Conservation (phyloP, 2,888 invertebrate genomes). For the Tiphia femorata region DNA sequence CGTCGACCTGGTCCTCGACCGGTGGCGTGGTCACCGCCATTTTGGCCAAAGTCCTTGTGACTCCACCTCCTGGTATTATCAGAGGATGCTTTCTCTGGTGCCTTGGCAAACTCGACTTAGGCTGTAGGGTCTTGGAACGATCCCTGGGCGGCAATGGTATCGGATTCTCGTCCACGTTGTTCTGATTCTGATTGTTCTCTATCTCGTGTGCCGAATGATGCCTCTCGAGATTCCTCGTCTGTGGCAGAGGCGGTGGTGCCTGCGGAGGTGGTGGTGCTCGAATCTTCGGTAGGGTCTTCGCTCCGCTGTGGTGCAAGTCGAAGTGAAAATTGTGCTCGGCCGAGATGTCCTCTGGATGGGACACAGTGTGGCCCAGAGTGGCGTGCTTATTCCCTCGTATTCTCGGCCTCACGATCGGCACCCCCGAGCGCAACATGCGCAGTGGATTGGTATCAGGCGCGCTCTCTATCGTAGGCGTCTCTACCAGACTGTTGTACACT, state of each 20-base stretch:
- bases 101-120: slow-evolving; percentile 75
- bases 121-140: slow-evolving; percentile 75
- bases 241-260: slow-evolving; percentile 45
- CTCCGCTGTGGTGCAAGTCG: slow-evolving; percentile 59
- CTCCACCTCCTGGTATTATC: slow-evolving; percentile 78
- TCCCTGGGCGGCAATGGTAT: slow-evolving; percentile 86
- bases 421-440: slow-evolving; percentile 75
- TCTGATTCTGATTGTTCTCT: slow-evolving; percentile 59
- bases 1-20: slow-evolving; percentile 64
- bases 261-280: slow-evolving; percentile 57
- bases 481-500: slow-evolving; percentile 93
- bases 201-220: slow-evolving; percentile 54
- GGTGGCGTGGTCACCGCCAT: slow-evolving; percentile 70
- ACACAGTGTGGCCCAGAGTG: slow-evolving; percentile 44
- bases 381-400: slow-evolving; percentile 71
- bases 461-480: slow-evolving; percentile 70
- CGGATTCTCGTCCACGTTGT: slow-evolving; percentile 72
- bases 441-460: slow-evolving; percentile 73
- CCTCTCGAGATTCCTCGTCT: slow-evolving; percentile 42
- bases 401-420: slow-evolving; percentile 73
- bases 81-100: slow-evolving; percentile 87
- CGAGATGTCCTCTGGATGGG: slow-evolving; percentile 46
- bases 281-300: slow-evolving; percentile 61
- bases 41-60: slow-evolving; percentile 75
- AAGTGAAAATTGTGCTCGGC: slow-evolving; percentile 46